Evolutionary conservation across 2,888 invertebrate genomes (phyloP), one percentile per base, ranked within the genome.

Genomic region (Rhyacophila evoluta): DNA sequence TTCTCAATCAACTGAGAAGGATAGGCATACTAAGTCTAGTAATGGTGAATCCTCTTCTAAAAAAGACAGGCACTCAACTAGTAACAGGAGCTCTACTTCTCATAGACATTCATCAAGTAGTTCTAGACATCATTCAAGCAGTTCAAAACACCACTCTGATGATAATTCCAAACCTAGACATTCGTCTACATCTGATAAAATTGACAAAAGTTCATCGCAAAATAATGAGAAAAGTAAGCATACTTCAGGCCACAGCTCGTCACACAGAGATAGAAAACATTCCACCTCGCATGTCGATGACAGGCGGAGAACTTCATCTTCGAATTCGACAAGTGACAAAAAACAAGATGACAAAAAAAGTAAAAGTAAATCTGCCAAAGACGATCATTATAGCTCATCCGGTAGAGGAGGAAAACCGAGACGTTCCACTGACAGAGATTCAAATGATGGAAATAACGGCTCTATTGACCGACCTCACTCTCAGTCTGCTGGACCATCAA

Each of bases 371-470:
- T 91, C 92, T 84, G 87, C 89, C 1, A 89, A 89, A 77, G 95
- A 95, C 84, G 95, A 95, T 85, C 95, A 95, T 84, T 93, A 92
- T 78, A 92, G 92, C 83, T 88, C 92, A 3, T 92, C 93, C 38
- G 90, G 91, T 0, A 93, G 94, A 84, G 91, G 90, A 10, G 91
- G 90, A 55, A 91, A 91, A 74, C 91, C 91, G 82, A 90, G 95
- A 5, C 89, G 95, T 72, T 95, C 95, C 0, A 94, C 94, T 0
- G 95, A 94, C 83, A 89, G 94, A 81, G 95, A 96, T 86, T 95
- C 95, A 0, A 95, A 94, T 83, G 95, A 95, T 85, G 95, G 93
- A 3, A 84, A 87, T 10, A 91, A 90, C 77, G 89, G 90, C 1
- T 89, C 89, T 0, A 88, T 87, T 0, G 89, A 89, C 85, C 88